A percentile compares a stretch with the other conserved stretches of the same genome.
These are phyloP conservation scores for Passer montanus DNA, from an alignment of 2,113 vertebrate genomes.

Conservation along the genomic window DNA sequence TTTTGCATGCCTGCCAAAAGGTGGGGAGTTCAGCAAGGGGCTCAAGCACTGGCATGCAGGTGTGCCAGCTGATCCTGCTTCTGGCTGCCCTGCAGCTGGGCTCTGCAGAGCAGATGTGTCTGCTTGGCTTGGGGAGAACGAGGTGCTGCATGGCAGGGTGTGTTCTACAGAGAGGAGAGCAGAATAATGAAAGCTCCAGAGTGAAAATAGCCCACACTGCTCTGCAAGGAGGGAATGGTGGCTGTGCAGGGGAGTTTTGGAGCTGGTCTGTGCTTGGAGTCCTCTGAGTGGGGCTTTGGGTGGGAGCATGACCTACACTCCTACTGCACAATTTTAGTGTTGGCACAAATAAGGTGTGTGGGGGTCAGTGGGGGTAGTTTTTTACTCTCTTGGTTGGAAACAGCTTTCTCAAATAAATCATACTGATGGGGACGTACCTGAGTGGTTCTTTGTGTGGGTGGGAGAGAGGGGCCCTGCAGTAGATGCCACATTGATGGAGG, in stretches of 20 bases:
- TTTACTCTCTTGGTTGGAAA: background rate
- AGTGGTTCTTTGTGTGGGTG: background rate
- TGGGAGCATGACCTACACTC: background rate
- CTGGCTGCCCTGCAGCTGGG: background rate
- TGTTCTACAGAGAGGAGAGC: background rate
- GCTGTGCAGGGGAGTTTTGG: background rate
- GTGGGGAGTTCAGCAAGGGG: background rate
- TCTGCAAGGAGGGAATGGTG: background rate
- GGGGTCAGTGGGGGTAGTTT: background rate
- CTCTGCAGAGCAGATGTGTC: background rate
- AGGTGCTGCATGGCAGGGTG: background rate
- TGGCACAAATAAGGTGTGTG: background rate
- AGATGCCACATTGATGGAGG: background rate
- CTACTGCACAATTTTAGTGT: background rate
- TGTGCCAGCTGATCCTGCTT: background rate
- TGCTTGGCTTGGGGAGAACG: fast-evolving
- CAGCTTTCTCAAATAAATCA: background rate
- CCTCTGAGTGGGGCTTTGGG: background rate
- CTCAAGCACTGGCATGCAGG: background rate
- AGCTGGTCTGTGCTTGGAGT: background rate
- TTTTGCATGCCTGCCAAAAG: background rate
- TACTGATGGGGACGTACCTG: background rate
- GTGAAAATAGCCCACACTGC: background rate
- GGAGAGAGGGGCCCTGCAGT: background rate
- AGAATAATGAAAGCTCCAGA: background rate